phyloP scores from a whole-genome alignment of 2,113 vertebrate species.

The Neolamprologus brichardi region DNA sequence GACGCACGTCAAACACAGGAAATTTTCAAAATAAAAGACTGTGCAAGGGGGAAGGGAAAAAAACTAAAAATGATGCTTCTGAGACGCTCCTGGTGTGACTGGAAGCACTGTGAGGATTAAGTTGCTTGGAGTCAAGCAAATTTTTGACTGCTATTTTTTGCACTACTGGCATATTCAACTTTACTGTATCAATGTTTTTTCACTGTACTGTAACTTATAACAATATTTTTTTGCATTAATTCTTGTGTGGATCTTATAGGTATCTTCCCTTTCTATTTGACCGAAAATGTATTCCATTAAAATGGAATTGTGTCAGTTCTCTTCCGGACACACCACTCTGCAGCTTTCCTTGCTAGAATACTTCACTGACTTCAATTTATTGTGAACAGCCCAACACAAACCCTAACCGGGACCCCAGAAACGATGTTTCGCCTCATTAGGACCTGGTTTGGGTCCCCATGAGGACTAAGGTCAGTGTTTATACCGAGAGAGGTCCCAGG shows the following conservation, averaged over 20 bases:
- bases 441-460: not conserved
- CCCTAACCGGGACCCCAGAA: not conserved
- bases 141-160: not conserved
- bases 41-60: rapidly evolving
- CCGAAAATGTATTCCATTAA: not conserved
- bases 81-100: not conserved
- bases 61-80: not conserved
- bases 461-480: not conserved
- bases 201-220: not conserved
- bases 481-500: not conserved
- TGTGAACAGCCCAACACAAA: not conserved
- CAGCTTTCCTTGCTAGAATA: not conserved
- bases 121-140: not conserved
- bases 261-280: not conserved
- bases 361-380: not conserved
- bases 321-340: not conserved
- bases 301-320: not conserved
- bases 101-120: not conserved
- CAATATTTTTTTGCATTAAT: not conserved
- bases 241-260: not conserved
- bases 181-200: not conserved
- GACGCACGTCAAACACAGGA: not conserved
- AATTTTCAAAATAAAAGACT: not conserved
- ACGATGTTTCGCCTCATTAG: not conserved
- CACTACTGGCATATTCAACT: not conserved